Conservation (phyloP, 2,888 invertebrate species). For the Asteroscopus sphinx region DNA sequence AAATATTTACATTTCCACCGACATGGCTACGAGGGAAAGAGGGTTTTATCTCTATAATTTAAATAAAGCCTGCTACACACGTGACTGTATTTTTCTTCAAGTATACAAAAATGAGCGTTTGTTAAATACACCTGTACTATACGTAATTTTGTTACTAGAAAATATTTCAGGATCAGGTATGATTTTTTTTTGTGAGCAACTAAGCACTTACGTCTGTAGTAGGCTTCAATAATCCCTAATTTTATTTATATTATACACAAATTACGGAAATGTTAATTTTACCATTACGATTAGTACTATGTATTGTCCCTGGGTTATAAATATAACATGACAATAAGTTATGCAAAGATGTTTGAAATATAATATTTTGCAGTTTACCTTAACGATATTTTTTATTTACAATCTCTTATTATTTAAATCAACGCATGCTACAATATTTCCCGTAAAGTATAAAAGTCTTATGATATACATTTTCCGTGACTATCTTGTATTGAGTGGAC, state of each 20-base stretch:
- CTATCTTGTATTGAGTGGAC: background rate
- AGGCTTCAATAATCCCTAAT: conserved; percentile 5
- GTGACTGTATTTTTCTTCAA: conserved; percentile 3
- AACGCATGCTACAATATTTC: background rate
- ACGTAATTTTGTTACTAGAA: no score
- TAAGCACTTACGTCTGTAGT: conserved; percentile 9
- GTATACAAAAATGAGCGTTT: background rate
- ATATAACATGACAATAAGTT: conserved; percentile 6
- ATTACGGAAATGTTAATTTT: background rate
- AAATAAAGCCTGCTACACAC: background rate
- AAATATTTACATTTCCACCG: conserved; percentile 9
- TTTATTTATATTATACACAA: background rate
- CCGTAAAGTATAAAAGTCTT: no score
- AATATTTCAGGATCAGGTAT: no score
- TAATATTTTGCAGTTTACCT: conserved; percentile 34
- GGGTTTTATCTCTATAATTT: conserved; percentile 30
- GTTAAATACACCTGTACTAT: background rate
- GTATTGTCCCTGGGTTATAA: conserved; percentile 6
- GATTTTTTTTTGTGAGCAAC: background rate
- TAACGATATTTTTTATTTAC: conserved; percentile 6
- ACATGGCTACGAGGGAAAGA: background rate
- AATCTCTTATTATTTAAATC: background rate
- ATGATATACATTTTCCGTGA: background rate
- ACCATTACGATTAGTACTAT: background rate
- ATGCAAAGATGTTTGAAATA: conserved; percentile 23